Percentiles rank a stretch among this genome's conserved stretches.
These are phyloP conservation scores for Bedellia somnulentella DNA, from an alignment of 2,888 invertebrate species.

Conservation along the genomic window DNA sequence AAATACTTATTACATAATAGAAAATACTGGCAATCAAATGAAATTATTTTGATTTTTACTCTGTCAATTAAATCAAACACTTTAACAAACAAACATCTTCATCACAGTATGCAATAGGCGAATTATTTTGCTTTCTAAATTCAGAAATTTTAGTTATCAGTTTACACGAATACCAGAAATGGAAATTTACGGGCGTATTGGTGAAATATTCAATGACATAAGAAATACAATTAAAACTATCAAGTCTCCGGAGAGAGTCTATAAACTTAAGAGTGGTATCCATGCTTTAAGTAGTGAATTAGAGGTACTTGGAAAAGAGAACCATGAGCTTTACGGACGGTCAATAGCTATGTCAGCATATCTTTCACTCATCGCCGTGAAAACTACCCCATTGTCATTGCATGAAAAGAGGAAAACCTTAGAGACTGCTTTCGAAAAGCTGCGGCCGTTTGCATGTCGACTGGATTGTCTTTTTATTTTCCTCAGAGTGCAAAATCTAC, in stretches of 20 bases:
- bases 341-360: slow-evolving; percentile 47
- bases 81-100: no score
- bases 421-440: slow-evolving; percentile 28
- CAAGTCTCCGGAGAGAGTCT: not conserved
- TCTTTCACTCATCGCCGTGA: slow-evolving; percentile 33
- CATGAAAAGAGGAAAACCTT: slow-evolving; percentile 35
- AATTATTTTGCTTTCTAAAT: not conserved
- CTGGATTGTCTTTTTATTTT: slow-evolving; percentile 53
- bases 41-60: no score
- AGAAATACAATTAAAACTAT: slow-evolving; percentile 1
- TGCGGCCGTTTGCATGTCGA: slow-evolving; percentile 27
- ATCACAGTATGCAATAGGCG: no score
- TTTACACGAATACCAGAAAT: no score
- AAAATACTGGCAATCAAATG: no score
- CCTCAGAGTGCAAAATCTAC: slow-evolving; percentile 59
- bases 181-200: slow-evolving; percentile 1
- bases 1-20: no score
- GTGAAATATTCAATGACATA: not conserved
- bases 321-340: slow-evolving; percentile 30
- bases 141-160: not conserved
- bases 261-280: no score
- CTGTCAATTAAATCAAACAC: no score
- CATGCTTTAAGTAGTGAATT: slow-evolving; percentile 34
- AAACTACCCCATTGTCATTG: slow-evolving; percentile 31
- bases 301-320: slow-evolving; percentile 31